Conservation (phyloP, 2,113 vertebrate genomes). For the Varanus komodoensis region DNA sequence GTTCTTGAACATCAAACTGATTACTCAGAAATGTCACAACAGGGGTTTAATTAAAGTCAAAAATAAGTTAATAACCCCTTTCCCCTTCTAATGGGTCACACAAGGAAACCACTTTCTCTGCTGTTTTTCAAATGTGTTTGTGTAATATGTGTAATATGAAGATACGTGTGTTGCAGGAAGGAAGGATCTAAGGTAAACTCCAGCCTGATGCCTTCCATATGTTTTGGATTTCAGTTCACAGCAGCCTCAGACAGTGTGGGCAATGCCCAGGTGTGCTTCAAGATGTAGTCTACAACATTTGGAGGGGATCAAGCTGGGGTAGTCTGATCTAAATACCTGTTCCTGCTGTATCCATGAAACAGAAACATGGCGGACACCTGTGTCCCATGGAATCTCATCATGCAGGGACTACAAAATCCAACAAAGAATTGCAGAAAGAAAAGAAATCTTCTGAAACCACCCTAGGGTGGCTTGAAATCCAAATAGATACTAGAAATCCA, state of each 20-base stretch:
- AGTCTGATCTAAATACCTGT: neutral
- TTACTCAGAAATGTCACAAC: conserved; percentile 17
- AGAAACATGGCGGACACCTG: neutral
- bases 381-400: neutral
- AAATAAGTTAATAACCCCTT: neutral
- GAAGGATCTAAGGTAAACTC: too few species aligned
- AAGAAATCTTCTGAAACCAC: neutral
- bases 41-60: conserved; percentile 10
- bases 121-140: neutral
- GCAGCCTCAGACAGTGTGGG: too few species aligned
- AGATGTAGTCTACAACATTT: too few species aligned
- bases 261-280: too few species aligned
- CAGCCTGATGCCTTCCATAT: too few species aligned
- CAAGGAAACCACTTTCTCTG: neutral
- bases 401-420: neutral
- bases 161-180: too few species aligned
- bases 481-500: too few species aligned
- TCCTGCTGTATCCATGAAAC: neutral
- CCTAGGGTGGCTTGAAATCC: neutral
- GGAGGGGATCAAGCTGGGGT: too few species aligned
- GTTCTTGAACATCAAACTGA: neutral
- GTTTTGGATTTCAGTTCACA: too few species aligned
- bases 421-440: neutral
- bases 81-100: conserved; percentile 10
- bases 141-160: conserved; percentile 4